phyloP scores from a whole-genome alignment of 1,140 invertebrate genomes.

The Bombus confusus region DNA sequence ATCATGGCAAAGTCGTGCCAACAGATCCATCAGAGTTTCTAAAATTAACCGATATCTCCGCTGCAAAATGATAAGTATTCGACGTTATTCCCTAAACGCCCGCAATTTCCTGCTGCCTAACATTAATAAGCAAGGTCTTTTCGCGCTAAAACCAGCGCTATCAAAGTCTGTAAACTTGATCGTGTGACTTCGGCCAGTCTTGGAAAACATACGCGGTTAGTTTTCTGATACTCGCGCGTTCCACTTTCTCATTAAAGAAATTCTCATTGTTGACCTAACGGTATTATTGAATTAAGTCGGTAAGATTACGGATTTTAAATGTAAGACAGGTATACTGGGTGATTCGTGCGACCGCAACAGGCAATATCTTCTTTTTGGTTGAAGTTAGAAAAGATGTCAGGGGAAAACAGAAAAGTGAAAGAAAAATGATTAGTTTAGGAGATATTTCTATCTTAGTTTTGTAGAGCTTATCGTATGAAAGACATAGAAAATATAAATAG shows the following conservation, averaged over 20 bases:
- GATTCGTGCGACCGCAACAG: too few relatives aligned
- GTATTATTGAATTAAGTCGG: background rate
- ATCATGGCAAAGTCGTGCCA: slow-evolving; percentile 37
- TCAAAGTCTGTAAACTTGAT: background rate
- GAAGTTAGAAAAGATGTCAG: too few relatives aligned
- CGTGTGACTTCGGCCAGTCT: background rate
- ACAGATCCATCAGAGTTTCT: slow-evolving; percentile 33
- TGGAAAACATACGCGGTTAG: background rate
- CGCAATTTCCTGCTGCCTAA: slow-evolving; percentile 6
- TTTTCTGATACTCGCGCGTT: background rate
- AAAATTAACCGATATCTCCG: slow-evolving; percentile 40
- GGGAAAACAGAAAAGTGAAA: too few relatives aligned
- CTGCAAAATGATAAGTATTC: slow-evolving; percentile 50
- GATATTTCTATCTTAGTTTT: too few relatives aligned
- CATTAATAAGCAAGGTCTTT: slow-evolving; percentile 6
- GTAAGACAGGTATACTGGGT: background rate
- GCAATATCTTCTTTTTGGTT: too few relatives aligned
- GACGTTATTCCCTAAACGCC: slow-evolving; percentile 43
- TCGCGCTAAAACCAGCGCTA: background rate
- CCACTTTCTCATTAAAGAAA: slow-evolving; percentile 8
- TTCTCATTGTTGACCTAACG: background rate
- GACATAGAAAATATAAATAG: too few relatives aligned
- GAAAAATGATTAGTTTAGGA: too few relatives aligned
- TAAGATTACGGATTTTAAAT: background rate
- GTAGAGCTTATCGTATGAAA: too few relatives aligned